Percentiles rank a stretch among this genome's conserved stretches.
These are phyloP conservation scores for Sarcophaga variegata DNA, from an alignment of 2,888 invertebrate species.

Conservation along the genomic window DNA sequence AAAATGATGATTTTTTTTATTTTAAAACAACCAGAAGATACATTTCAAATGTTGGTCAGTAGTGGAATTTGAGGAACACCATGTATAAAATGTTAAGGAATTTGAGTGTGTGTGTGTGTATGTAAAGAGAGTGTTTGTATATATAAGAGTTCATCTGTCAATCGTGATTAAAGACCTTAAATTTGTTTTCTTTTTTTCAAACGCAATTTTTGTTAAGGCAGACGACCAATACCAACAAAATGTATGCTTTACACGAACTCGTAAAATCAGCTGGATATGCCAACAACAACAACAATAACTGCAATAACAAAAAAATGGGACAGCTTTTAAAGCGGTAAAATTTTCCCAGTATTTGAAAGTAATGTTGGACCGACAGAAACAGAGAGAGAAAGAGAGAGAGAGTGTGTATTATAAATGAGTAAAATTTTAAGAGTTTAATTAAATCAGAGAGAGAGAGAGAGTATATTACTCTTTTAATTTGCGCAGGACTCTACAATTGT, in stretches of 20 bases:
- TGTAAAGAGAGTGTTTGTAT: slow-evolving; percentile 1
- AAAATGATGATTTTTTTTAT: slow-evolving; percentile 23
- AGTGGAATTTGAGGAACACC: slow-evolving; percentile 16
- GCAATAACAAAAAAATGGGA: not conserved
- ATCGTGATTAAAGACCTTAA: slow-evolving; percentile 61
- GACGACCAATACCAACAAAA: slow-evolving; percentile 9
- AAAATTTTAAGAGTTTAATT: too few relatives aligned
- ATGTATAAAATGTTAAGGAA: not conserved
- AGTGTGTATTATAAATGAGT: too few relatives aligned
- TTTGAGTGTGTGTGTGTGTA: not conserved
- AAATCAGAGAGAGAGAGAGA: slow-evolving; percentile 15
- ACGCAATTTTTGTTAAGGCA: slow-evolving; percentile 57
- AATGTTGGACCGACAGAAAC: slow-evolving; percentile 14
- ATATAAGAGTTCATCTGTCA: slow-evolving; percentile 59
- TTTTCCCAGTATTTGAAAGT: slow-evolving; percentile 51
- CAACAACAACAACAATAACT: not conserved
- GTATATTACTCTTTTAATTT: not conserved
- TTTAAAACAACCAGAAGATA: slow-evolving; percentile 4
- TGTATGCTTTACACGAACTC: not conserved
- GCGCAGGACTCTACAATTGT: slow-evolving; percentile 61
- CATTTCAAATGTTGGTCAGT: slow-evolving; percentile 59
- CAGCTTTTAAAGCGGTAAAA: slow-evolving; percentile 4
- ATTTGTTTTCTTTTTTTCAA: slow-evolving; percentile 36
- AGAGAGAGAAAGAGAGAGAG: not conserved
- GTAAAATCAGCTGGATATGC: slow-evolving; percentile 56